phyloP scores from a whole-genome alignment of 1,140 invertebrate species.

The Chrysomallon squamiferum region DNA sequence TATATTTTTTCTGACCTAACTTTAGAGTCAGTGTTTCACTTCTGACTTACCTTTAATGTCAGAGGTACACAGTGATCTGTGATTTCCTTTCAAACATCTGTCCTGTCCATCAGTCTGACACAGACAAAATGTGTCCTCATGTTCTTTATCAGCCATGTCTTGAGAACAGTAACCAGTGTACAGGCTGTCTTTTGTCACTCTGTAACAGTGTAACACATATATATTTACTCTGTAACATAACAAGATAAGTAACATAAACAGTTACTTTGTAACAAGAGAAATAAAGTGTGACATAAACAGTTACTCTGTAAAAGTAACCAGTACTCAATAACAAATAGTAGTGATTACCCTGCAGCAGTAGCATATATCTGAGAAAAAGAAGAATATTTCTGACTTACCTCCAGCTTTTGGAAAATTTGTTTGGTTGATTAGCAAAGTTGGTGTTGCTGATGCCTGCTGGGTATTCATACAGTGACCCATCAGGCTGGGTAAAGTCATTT shows the following conservation, averaged over 20 bases:
- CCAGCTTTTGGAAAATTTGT: slow-evolving; percentile 34
- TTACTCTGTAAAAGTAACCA: background rate
- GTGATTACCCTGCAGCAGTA: too few species aligned
- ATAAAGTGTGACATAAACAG: background rate
- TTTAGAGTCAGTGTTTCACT: too few species aligned
- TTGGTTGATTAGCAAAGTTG: slow-evolving; percentile 14
- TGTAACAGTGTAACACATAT: too few species aligned
- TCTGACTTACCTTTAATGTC: slow-evolving; percentile 22
- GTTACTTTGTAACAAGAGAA: background rate
- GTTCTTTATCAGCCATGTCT: background rate
- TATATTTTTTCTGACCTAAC: too few species aligned
- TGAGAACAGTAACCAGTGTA: slow-evolving; percentile 33
- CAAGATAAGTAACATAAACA: background rate
- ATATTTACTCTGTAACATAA: slow-evolving; percentile 21
- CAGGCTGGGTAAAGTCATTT: slow-evolving; percentile 38
- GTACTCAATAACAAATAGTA: too few species aligned
- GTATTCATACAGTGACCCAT: slow-evolving; percentile 30
- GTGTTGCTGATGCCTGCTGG: background rate
- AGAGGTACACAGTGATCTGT: slow-evolving; percentile 27
- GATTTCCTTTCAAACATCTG: slow-evolving; percentile 16
- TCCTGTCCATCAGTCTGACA: slow-evolving; percentile 13
- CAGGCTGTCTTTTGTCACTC: slow-evolving; percentile 26
- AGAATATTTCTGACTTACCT: slow-evolving; percentile 19
- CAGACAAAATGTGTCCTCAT: slow-evolving; percentile 17
- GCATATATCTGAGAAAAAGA: too few species aligned